These are phyloP conservation scores for Arbacia lixula DNA, from an alignment of 53 echinoderm and acorn worm species.

Conservation along the genomic window DNA sequence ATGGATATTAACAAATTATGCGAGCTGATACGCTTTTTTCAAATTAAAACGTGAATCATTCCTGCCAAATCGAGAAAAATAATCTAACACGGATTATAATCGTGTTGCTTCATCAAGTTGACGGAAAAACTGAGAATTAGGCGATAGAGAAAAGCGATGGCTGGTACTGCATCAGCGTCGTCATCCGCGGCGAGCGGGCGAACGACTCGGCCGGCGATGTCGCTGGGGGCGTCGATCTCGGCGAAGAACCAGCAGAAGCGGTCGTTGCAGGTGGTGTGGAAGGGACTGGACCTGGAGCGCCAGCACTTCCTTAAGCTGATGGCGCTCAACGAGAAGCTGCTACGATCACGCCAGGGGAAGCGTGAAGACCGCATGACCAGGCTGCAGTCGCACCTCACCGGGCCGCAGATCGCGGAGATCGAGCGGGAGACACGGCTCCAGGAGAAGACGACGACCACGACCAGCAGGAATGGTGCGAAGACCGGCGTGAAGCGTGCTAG, in stretches of 20 bases:
- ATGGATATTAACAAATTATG: no score
- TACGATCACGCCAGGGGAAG: constrained; percentile 28
- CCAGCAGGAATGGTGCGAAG: neutral
- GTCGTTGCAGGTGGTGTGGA: constrained; percentile 17
- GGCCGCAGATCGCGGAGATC: constrained; percentile 18
- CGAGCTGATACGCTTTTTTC: no score
- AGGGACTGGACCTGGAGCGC: constrained; percentile 47
- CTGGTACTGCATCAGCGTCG: no score
- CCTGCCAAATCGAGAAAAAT: neutral
- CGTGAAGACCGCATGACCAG: constrained; percentile 44
- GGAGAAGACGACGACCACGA: neutral
- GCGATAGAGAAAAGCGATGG: no score
- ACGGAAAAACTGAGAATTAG: neutral
- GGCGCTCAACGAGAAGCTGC: constrained; percentile 50
- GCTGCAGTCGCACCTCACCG: constrained; percentile 67
- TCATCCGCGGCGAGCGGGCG: constrained; percentile 20
- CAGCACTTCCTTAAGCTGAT: constrained; percentile 55
- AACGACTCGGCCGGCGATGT: no score
- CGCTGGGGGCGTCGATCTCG: constrained; percentile 29
- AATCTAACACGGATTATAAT: neutral
- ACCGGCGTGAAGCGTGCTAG: neutral
- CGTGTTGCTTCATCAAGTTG: neutral
- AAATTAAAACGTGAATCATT: no score
- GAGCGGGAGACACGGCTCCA: neutral
- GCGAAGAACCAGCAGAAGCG: constrained; percentile 41